Percentiles rank a stretch among this genome's conserved stretches.
These are phyloP conservation scores for Aeoliscus strigatus DNA, from an alignment of 2,797 vertebrate species.

Conservation along the genomic window DNA sequence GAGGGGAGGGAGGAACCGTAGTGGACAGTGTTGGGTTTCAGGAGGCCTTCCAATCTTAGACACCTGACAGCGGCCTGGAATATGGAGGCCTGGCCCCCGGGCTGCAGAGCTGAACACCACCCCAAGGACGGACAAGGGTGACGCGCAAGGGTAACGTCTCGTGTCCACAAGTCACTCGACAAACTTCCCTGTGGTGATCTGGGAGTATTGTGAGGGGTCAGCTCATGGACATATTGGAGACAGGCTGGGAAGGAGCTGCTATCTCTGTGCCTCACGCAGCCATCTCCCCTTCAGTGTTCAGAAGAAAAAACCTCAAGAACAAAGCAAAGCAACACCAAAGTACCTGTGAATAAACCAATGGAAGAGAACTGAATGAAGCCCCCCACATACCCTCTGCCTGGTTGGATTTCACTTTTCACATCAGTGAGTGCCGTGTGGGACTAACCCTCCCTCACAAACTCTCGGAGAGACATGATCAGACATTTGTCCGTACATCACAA, in stretches of 20 bases:
- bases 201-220: background rate
- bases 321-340: background rate
- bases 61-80: slow-evolving; percentile 78
- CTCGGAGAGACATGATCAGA: background rate
- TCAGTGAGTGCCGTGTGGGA: slow-evolving; percentile 63
- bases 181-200: slow-evolving; percentile 24
- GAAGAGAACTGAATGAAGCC: slow-evolving; percentile 3
- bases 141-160: slow-evolving; percentile 80
- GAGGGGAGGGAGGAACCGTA: slow-evolving; percentile 53
- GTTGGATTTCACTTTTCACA: slow-evolving; percentile 60
- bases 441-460: slow-evolving; percentile 8
- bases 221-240: slow-evolving; percentile 9
- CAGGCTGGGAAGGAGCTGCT: background rate
- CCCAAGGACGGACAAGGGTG: slow-evolving; percentile 97
- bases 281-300: background rate
- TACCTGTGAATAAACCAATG: background rate
- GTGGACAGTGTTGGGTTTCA: slow-evolving; percentile 84
- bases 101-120: slow-evolving; percentile 72
- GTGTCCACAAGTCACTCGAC: slow-evolving; percentile 10
- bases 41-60: slow-evolving; percentile 94
- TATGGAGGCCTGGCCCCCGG: slow-evolving; percentile 57
- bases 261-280: slow-evolving; percentile 5
- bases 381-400: slow-evolving; percentile 20
- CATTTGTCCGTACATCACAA: slow-evolving; percentile 3
- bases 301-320: background rate